Evolutionary conservation across 2,113 vertebrate genomes (phyloP), one percentile per base, ranked within the genome.

Genomic region (Phocoena phocoena): DNA sequence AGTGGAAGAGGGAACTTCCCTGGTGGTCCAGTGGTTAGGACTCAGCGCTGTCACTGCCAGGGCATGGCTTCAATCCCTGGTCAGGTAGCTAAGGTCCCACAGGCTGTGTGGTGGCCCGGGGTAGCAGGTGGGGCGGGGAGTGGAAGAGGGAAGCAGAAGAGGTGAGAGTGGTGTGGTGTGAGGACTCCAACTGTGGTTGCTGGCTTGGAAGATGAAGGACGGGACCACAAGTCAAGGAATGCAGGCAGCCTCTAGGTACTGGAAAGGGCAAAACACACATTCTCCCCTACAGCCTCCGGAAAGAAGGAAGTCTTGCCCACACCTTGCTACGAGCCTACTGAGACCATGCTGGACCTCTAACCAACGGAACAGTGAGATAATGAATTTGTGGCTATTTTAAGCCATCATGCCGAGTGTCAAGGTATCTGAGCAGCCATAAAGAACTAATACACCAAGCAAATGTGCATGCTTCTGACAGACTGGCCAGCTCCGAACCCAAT

Each of bases 381-480:
- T 33, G 38, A 13, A 21, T 31, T 0, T 28, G 2, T 6, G 1
- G 1, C 26, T 17, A 6, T 21, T 31, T 38, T 26, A 13, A 74
- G 9, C 17, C 13, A 4, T 33, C 3, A 15, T 3, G 33, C 1
- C 1, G 0, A n/a, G 26, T 5, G 20, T 15, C 36, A 2, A 15
- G 8, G 12, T 41, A 8, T 47, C 20, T 3, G 7, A 28, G 18
- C 5, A 6, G 3, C 18, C 18, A 1, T 1, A 17, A 33, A 41
- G 7, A 41, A 62, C 2, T 1, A 10, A 36, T 9, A 11, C 9
- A 15, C 21, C 28, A 3, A n/a, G 20, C 28, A n/a, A 71, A 6
- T 28, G 41, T 47, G 28, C 3, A 0, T 9, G 8, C 0, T 4
- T 33, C 0, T 17, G 25, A 18, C 18, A 38, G 44, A 25, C 3